These are phyloP conservation scores for Pachliopta kotzebuea DNA, from an alignment of 2,888 invertebrate species.

Conservation along the genomic window DNA sequence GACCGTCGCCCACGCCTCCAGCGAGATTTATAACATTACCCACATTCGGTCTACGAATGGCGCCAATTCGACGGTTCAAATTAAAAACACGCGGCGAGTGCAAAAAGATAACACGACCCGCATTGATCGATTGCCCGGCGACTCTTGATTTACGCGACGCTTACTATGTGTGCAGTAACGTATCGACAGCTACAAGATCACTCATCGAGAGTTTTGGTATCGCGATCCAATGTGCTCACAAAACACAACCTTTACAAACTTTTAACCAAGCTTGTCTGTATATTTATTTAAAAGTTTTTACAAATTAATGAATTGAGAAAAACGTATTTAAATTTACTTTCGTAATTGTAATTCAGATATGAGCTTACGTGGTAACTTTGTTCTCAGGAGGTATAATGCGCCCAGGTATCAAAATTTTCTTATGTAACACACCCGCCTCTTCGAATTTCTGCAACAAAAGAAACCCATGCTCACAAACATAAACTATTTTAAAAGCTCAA, in stretches of 20 bases:
- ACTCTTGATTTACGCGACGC: slow-evolving; percentile 65
- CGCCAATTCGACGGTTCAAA: slow-evolving; percentile 78
- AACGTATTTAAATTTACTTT: too few species aligned
- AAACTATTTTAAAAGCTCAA: neutral
- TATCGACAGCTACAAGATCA: slow-evolving; percentile 15
- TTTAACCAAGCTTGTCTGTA: too few species aligned
- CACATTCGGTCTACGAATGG: slow-evolving; percentile 75
- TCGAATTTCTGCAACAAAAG: slow-evolving; percentile 63
- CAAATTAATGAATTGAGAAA: too few species aligned
- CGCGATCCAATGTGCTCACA: neutral
- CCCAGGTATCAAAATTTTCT: slow-evolving; percentile 69
- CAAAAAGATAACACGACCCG: slow-evolving; percentile 62
- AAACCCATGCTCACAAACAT: neutral
- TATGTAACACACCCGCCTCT: slow-evolving; percentile 57
- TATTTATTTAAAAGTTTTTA: too few species aligned
- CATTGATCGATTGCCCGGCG: slow-evolving; percentile 65
- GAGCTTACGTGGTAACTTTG: slow-evolving; percentile 64
- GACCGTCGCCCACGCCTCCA: slow-evolving; percentile 52
- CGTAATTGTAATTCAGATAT: neutral
- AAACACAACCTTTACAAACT: neutral
- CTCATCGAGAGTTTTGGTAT: slow-evolving; percentile 2
- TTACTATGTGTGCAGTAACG: slow-evolving; percentile 42
- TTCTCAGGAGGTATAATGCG: slow-evolving; percentile 62
- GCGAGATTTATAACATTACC: slow-evolving; percentile 78
- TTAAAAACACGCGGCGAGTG: slow-evolving; percentile 68